Base-by-base conservation (phyloP, 2,113 vertebrate species). In the Epinephelus cyanopodus region DNA sequence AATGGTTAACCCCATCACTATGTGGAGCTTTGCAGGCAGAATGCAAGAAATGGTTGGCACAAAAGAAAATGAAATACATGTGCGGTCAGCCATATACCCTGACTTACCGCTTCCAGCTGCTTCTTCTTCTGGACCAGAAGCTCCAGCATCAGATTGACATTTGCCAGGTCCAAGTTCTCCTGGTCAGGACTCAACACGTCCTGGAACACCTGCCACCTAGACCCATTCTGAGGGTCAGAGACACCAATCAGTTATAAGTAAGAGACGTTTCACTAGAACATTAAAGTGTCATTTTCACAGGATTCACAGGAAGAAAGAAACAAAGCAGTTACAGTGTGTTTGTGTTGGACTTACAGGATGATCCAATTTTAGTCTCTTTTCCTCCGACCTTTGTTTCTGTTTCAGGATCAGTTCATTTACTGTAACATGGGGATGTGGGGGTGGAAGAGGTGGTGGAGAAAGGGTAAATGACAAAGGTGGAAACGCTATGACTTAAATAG, bases 341-440 rank as follows among this genome's bases (percentile, higher is more conserved):
- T 27, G 14, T 68, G 19, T 21, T 56, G 15, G 60, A 96, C 98
- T 98, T 95, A 99, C 98, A 94, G 97, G 98, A 94, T 98, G 97
- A 96, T 99, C 98, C 95, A 99, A 94, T 92, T 99, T 99, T 81
- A 99, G 95, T 84, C 98, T 96, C 87, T 99, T 99, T 90, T 99
- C 98, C 81, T 99, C 98, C 83, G 95, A 98, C 92, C 98, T 96
- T 91, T 99, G 98, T 89, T 99, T 99, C 92, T 99, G 98, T 94
- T 99, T 99, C 18, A 99, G 97, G 95, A 99, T 99, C 70, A 99
- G 96, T 82, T 99, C 98, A 91, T 99, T 99, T 70, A 99, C 98
- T 99, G 83, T 69, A 95, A 95, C 8, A 37, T 6, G 29, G 25
- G 3, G 3, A 3, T 0, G 18, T 33, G 9, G 14, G 33, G 23